phyloP scores from a whole-genome alignment of 2,888 invertebrate genomes.

The Nebria salina region DNA sequence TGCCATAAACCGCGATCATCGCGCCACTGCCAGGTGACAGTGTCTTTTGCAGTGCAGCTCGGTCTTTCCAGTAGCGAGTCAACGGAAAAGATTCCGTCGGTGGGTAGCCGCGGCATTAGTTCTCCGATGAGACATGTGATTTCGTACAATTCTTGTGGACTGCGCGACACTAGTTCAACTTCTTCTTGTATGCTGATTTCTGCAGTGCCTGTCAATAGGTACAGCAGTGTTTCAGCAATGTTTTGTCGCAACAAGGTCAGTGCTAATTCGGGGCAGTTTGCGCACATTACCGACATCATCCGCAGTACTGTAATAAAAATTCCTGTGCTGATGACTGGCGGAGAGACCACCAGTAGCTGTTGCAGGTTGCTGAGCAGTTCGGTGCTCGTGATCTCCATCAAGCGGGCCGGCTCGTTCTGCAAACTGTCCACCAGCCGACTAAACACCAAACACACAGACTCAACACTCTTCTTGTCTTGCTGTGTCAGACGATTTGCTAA shows the following conservation, averaged over 20 bases:
- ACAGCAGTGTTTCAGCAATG: conserved; percentile 94
- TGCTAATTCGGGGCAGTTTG: conserved; percentile 93
- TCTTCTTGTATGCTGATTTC: conserved; percentile 65
- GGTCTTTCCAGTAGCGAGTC: conserved; percentile 87
- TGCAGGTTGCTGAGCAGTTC: conserved; percentile 93
- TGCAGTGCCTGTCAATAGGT: conserved; percentile 91
- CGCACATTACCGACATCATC: conserved; percentile 96
- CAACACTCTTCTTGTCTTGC: conserved; percentile 97
- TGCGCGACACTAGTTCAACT: conserved; percentile 88
- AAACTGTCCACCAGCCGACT: conserved; percentile 96
- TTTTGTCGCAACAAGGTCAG: conserved; percentile 92
- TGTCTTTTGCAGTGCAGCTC: conserved; percentile 73
- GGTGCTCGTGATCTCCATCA: conserved; percentile 94
- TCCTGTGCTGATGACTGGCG: conserved; percentile 89
- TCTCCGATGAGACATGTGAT: conserved; percentile 97
- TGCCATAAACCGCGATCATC: conserved; percentile 94
- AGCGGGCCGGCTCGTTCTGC: conserved; percentile 87
- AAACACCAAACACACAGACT: conserved; percentile 96
- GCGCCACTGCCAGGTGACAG: conserved; percentile 96
- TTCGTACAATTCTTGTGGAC: conserved; percentile 96
- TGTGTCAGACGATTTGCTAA: conserved; percentile 82
- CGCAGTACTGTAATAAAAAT: conserved; percentile 97
- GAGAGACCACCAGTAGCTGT: conserved; percentile 91
- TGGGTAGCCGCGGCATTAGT: conserved; percentile 90
- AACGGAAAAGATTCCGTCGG: conserved; percentile 94